Base-by-base conservation (phyloP, 2,888 invertebrate species). In the Amphiduros pacificus region DNA sequence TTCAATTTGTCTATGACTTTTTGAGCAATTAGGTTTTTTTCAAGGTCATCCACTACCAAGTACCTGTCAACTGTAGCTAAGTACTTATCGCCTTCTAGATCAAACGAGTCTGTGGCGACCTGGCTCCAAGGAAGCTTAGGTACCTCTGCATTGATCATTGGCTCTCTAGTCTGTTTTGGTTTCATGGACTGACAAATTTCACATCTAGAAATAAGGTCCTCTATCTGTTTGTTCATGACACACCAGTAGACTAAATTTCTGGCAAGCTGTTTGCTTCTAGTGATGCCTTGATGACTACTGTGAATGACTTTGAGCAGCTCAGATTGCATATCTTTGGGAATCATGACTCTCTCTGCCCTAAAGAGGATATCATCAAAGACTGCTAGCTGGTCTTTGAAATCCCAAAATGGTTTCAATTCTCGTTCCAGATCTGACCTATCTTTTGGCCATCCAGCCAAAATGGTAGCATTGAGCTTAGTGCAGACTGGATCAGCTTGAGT, bases 191-290 rank as follows among this genome's bases (percentile, higher is more conserved):
- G 58, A 22, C 58, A 58, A 11, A 24, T 26, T n/a, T n/a, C n/a
- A n/a, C n/a, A n/a, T n/a, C n/a, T n/a, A n/a, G n/a, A n/a, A n/a
- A n/a, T n/a, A n/a, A n/a, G n/a, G n/a, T n/a, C n/a, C 32, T 58
- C 58, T 24, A 53, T 53, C 5, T 58, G 24, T n/a, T 55, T 55
- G 50, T 27, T 58, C 20, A 58, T 58, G 4, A 26, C 50, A 5
- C 41, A 11, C 58, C 58, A 58, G 22, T 14, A 24, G n/a, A 58
- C 3, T 28, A 28, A 2, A 53, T 58, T 36, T 58, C 58, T 6
- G 4, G 58, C 41, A 31, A 55, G 20, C 5, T 55, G 41, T 27
- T 55, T 41, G n/a, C n/a, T n/a, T n/a, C n/a, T n/a, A n/a, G n/a
- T n/a, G n/a, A n/a, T n/a, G n/a, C n/a, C n/a, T n/a, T n/a, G n/a